Conservation (phyloP, 2,888 invertebrate genomes). For the Neoascia interrupta region DNA sequence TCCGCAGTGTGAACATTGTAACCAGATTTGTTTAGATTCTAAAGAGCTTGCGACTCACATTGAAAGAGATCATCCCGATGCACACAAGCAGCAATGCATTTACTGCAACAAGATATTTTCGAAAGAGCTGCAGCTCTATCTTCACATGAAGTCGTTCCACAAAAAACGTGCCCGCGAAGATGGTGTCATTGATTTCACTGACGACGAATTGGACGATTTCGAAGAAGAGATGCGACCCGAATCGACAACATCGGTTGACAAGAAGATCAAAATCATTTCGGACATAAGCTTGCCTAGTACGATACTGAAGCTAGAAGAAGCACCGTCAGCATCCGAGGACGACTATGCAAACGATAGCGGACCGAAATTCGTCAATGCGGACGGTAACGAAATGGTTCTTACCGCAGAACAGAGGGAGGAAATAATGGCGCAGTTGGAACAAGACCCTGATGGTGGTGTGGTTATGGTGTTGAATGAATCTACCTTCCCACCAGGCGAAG, state of each 20-base stretch:
- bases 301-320: slow-evolving; percentile 70
- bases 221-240: slow-evolving; percentile 66
- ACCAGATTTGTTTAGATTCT: slow-evolving; percentile 87
- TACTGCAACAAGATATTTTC: slow-evolving; percentile 88
- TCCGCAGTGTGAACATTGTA: slow-evolving; percentile 89
- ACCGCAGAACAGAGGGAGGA: slow-evolving; percentile 79
- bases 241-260: slow-evolving; percentile 63
- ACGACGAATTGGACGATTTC: slow-evolving; percentile 78
- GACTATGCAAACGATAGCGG: slow-evolving; percentile 67
- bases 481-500: slow-evolving; percentile 20
- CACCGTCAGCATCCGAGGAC: slow-evolving; percentile 14
- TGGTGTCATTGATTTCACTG: slow-evolving; percentile 83
- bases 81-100: slow-evolving; percentile 83
- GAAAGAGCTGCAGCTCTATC: slow-evolving; percentile 85
- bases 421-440: slow-evolving; percentile 78
- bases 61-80: slow-evolving; percentile 80
- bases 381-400: slow-evolving; percentile 79
- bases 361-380: slow-evolving; percentile 80
- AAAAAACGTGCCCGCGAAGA: slow-evolving; percentile 84
- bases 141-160: slow-evolving; percentile 85
- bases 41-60: slow-evolving; percentile 86
- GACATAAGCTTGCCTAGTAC: slow-evolving; percentile 78
- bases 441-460: slow-evolving; percentile 77
- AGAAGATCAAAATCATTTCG: slow-evolving; percentile 81
- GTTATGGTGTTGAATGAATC: slow-evolving; percentile 79